Percentiles rank a stretch among this genome's conserved stretches.
Evolutionary conservation across 1,140 invertebrate genomes (phyloP).

Genomic region (Drosophila varians): DNA sequence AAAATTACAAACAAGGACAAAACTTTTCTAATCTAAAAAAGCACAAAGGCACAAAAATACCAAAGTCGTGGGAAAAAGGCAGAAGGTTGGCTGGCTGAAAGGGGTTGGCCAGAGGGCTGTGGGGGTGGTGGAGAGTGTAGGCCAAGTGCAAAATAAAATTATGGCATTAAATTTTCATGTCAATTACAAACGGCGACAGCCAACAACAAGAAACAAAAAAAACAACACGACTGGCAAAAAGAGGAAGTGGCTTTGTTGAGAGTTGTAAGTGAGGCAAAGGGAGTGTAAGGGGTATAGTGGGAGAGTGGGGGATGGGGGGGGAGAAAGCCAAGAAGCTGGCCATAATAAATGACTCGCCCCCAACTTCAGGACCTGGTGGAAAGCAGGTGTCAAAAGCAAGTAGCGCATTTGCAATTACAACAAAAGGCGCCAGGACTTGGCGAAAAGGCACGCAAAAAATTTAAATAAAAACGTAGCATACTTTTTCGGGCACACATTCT

Average conservation of each 20-base stretch:
- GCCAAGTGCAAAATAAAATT: slow-evolving; percentile 62
- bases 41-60: slow-evolving; percentile 22
- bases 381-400: slow-evolving; percentile 55
- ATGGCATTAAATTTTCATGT: slow-evolving; percentile 62
- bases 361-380: neutral
- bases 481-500: slow-evolving; percentile 15
- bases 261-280: too few relatives aligned
- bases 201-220: slow-evolving; percentile 22
- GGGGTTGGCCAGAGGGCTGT: neutral
- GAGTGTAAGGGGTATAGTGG: too few relatives aligned
- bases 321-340: slow-evolving; percentile 37
- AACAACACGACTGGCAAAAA: neutral
- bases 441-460: slow-evolving; percentile 21
- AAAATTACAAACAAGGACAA: slow-evolving; percentile 49
- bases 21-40: slow-evolving; percentile 60
- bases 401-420: slow-evolving; percentile 52
- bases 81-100: neutral
- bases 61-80: slow-evolving; percentile 3
- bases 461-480: slow-evolving; percentile 30
- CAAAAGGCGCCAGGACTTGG: slow-evolving; percentile 10
- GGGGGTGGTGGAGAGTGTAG: slow-evolving; percentile 15
- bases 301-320: neutral
- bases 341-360: slow-evolving; percentile 47
- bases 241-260: neutral
- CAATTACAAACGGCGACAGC: slow-evolving; percentile 55